Evolutionary conservation across 2,113 vertebrate genomes (phyloP).

Genomic region (Eidolon helvum): DNA sequence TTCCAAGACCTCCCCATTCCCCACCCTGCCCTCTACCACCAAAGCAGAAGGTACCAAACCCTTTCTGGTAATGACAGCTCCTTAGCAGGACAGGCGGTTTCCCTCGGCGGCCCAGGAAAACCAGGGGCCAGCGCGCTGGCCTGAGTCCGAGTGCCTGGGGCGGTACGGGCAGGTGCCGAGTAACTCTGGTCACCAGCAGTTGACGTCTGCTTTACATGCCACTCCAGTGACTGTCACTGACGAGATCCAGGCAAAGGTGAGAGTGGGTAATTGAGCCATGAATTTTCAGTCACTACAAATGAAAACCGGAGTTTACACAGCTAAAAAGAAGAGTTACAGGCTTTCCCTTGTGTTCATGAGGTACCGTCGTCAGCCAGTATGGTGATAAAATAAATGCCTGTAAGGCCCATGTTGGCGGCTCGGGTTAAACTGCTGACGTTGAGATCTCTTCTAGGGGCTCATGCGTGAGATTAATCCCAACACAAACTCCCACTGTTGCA

Average conservation of each 20-base stretch:
- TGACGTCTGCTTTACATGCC: not conserved
- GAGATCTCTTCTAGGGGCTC: not conserved
- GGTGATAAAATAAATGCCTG: not conserved
- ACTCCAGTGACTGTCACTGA: not conserved
- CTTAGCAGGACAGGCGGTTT: not conserved
- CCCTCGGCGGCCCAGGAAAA: not conserved
- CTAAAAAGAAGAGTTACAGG: accelerated
- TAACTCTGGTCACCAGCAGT: not conserved
- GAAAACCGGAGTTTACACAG: accelerated
- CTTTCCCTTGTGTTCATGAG: accelerated
- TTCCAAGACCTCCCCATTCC: not conserved
- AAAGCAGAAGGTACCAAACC: not conserved
- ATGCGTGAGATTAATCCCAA: not conserved
- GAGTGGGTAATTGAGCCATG: too few species aligned
- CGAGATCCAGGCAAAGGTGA: not conserved
- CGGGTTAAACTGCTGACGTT: too few species aligned
- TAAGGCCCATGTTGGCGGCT: accelerated
- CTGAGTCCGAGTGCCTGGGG: not conserved
- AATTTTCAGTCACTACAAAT: too few species aligned
- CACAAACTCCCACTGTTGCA: constrained; percentile 61
- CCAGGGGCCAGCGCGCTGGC: not conserved
- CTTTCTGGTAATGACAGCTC: not conserved
- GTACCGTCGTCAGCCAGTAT: accelerated
- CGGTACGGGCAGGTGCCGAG: not conserved
- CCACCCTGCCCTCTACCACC: not conserved